Base-by-base conservation (phyloP, 2,113 vertebrate species). In the Perognathus longimembris region DNA sequence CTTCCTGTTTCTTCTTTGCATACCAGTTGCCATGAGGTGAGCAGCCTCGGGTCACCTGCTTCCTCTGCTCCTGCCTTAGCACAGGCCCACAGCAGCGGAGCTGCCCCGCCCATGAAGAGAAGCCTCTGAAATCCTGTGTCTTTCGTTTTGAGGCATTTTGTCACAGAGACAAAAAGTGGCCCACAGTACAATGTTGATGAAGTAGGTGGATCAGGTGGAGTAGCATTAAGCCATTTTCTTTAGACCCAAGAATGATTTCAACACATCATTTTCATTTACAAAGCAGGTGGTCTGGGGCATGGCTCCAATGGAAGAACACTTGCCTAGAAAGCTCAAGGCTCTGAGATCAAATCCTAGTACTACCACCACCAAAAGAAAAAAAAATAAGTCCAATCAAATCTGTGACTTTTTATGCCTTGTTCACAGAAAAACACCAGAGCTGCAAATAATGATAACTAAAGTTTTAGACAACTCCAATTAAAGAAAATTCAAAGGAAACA, bases 201-300 rank as follows among this genome's bases (percentile, higher is more conserved):
- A 14, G 36, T 34, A 12, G 7, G 20, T 67, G 1, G 34, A 66
- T 2, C 61, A 75, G 59, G 79, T 1, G 61, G 54, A 73, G 32
- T 34, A 54, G 42, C 10, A 70, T 78, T 74, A 4, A 50, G 28
- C 73, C 45, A 3, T 78, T 64, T 57, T 36, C 10, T 91, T 28
- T 87, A 89, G 42, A 28, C 38, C 77, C 36, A 14, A 34, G 21
- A 74, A 20, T 70, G 83, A 73, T 85, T 86, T 79, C 70, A 89
- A 42, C 36, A 83, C 32, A 36, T 21, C 54, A 0, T 69, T 81
- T n/a, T 86, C 28, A 59, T 63, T 81, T 90, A 78, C 88, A 94
- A 85, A 69, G 78, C 54, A 28, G 42, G 5, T 42, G 26, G 61
- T 21, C 59, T 61, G 59, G 22, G 59, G 59, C 24, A 26, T 61